Conservation (phyloP, 2,113 vertebrate species). For the Climacteris rufus region DNA sequence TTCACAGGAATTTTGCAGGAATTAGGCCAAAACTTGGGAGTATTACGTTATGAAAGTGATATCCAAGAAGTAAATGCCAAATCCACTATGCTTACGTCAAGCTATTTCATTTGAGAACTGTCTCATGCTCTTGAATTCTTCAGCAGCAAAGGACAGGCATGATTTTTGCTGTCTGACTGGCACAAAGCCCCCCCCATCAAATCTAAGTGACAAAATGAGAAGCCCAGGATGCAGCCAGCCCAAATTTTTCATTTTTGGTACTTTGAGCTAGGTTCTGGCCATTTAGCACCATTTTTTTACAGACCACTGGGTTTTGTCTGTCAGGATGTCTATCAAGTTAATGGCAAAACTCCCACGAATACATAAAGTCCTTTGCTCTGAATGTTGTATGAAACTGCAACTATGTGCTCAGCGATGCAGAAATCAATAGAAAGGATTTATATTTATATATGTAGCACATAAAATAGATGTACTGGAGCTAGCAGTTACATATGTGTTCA, state of each 20-base stretch:
- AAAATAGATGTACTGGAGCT: not conserved
- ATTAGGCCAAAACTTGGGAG: slow-evolving; percentile 11
- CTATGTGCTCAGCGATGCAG: not conserved
- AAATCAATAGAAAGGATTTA: not conserved
- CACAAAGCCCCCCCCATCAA: not conserved
- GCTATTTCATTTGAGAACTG: slow-evolving; percentile 31
- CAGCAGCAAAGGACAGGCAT: not conserved
- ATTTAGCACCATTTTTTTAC: not conserved
- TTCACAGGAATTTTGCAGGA: slow-evolving; percentile 38
- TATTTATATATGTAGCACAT: not conserved
- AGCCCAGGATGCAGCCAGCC: not conserved
- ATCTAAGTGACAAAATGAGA: not conserved
- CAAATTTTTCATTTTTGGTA: not conserved
- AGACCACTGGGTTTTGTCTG: not conserved
- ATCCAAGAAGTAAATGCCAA: slow-evolving; percentile 37
- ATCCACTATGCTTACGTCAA: slow-evolving; percentile 28
- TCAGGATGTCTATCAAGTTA: not conserved
- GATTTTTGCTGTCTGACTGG: not conserved
- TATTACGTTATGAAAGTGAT: slow-evolving; percentile 36
- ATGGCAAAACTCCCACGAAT: not conserved
- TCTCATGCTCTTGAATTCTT: slow-evolving; percentile 28
- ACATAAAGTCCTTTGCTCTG: not conserved
- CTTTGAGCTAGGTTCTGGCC: not conserved
- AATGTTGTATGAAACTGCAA: not conserved
- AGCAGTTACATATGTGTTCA: not conserved